Conservation (phyloP, 2,888 invertebrate species). For the Drosophila mettleri region DNA sequence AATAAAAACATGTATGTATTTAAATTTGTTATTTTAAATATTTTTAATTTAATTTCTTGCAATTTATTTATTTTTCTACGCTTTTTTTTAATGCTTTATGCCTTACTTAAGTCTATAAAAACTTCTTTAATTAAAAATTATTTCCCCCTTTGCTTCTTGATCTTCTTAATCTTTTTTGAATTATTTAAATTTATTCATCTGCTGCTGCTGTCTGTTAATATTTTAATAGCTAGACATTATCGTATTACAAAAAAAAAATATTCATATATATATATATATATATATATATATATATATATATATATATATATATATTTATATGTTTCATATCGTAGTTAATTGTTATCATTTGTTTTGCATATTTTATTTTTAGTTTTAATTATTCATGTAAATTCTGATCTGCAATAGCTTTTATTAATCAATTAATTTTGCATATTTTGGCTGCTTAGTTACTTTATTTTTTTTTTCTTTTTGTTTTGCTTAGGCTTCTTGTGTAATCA, state of each 20-base stretch:
- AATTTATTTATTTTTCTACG: constrained; percentile 32
- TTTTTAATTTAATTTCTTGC: constrained; percentile 8
- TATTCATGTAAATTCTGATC: constrained; percentile 28
- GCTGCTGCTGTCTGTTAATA: constrained; percentile 23
- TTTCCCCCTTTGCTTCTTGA: constrained; percentile 22
- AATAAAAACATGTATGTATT: constrained; percentile 71
- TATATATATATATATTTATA: constrained; percentile 22
- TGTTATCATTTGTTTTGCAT: background rate
- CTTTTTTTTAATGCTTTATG: constrained; percentile 28
- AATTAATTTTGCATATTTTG: constrained; percentile 49
- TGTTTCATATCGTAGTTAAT: constrained; percentile 9
- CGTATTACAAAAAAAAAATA: constrained; percentile 44
- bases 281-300: constrained; percentile 20
- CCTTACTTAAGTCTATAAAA: constrained; percentile 64
- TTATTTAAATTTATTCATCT: constrained; percentile 34
- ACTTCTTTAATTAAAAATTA: constrained; percentile 73
- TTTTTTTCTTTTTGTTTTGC: constrained; percentile 5
- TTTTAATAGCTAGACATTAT: constrained; percentile 56
- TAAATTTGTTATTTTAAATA: constrained; percentile 17
- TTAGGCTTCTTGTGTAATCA: constrained; percentile 58
- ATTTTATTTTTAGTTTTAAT: constrained; percentile 5
- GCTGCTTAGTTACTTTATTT: constrained; percentile 50
- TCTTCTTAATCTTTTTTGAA: constrained; percentile 19
- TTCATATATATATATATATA: constrained; percentile 23
- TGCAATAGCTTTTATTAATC: constrained; percentile 21